Evolutionary conservation across 2,113 vertebrate genomes (phyloP).

Genomic region (Syrmaticus mikado): DNA sequence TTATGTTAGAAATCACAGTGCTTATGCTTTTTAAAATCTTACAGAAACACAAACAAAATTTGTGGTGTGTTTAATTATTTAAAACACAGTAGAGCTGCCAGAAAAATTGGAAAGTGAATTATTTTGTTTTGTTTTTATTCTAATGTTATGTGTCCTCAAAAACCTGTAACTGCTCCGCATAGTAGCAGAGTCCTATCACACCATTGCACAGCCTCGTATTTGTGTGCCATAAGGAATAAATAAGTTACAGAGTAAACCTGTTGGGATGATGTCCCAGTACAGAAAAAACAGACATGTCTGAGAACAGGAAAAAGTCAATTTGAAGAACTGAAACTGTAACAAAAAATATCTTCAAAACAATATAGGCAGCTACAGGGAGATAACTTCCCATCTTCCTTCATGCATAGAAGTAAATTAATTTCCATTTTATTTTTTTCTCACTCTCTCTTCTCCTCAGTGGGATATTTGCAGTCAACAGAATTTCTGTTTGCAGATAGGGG

Average conservation of each 20-base stretch:
- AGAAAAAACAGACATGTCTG: neutral
- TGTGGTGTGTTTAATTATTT: neutral
- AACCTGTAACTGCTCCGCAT: neutral
- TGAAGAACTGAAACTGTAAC: neutral
- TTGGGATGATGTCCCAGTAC: neutral
- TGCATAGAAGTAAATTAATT: neutral
- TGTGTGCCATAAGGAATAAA: neutral
- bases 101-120: neutral
- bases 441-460: neutral
- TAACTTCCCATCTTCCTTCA: neutral
- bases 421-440: neutral
- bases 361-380: neutral
- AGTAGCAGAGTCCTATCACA: neutral
- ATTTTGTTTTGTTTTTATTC: neutral
- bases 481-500: neutral
- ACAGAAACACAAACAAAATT: neutral
- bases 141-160: neutral
- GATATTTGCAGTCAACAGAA: neutral
- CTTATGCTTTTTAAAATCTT: neutral
- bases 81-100: neutral
- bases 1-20: neutral
- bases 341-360: neutral
- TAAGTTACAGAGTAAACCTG: neutral
- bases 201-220: fast-evolving
- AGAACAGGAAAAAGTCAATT: neutral